These are phyloP conservation scores for Pristionchus japonicus DNA, from an alignment of 2,888 invertebrate species.

Conservation along the genomic window DNA sequence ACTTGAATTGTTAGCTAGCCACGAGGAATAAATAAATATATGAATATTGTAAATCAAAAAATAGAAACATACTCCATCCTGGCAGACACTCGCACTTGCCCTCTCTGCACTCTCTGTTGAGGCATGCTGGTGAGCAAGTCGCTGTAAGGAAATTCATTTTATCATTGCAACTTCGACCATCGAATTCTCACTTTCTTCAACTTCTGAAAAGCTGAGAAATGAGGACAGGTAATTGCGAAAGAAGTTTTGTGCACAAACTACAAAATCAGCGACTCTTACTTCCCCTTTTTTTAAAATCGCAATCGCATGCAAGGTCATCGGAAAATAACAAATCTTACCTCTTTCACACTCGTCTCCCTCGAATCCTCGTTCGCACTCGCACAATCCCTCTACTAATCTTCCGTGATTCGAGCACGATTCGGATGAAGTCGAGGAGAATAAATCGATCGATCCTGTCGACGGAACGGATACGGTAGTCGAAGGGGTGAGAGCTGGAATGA, in stretches of 20 bases:
- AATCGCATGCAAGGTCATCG: not conserved
- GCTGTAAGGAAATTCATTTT: not conserved
- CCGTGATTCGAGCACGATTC: not conserved
- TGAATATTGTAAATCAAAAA: not conserved
- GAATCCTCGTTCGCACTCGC: constrained; percentile 97
- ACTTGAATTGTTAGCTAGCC: not conserved
- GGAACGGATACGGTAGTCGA: constrained; percentile 33
- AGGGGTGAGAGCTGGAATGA: not conserved
- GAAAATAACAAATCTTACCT: not conserved
- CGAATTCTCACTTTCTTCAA: too few species aligned
- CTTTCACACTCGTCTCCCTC: constrained; percentile 87
- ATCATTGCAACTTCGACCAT: not conserved
- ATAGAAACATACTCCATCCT: constrained; percentile 93
- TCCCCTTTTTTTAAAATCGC: too few species aligned
- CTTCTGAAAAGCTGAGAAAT: too few species aligned
- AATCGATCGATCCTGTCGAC: not conserved
- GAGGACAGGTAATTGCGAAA: too few species aligned
- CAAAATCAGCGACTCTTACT: too few species aligned
- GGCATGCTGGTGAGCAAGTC: constrained; percentile 44
- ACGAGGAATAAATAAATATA: not conserved
- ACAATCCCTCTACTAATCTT: constrained; percentile 75
- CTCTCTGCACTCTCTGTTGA: constrained; percentile 57
- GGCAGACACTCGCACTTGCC: constrained; percentile 95
- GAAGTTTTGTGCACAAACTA: too few species aligned
- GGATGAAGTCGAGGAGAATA: not conserved